Evolutionary conservation across 2,797 vertebrate species (phyloP), one percentile per base, ranked within the genome.

Genomic region (Lacerta viridis): DNA sequence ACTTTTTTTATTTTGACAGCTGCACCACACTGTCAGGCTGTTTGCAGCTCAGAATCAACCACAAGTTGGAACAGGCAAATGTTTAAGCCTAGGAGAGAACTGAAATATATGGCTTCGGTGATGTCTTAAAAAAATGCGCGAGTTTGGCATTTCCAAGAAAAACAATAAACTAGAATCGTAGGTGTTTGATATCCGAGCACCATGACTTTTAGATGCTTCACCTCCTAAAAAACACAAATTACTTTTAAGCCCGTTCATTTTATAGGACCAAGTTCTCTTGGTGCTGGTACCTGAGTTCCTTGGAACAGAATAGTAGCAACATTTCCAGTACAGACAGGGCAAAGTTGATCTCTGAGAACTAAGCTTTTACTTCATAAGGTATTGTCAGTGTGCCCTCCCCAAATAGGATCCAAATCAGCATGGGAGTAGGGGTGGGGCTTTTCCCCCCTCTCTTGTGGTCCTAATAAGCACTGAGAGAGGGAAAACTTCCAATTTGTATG

Each of bases 121-220:
- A 81, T 90, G 84, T 72, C 82, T 83, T 93, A 92, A 95, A 95
- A 93, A 83, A 91, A 81, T 92, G 82, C 55, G 85, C 89, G 85
- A 93, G 85, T 46, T 90, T 91, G 87, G 89, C 91, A 95, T 92
- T 95, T 89, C 17, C 92, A 93, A 93, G 23, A 92, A 87, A 94
- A 85, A 92, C 91, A 92, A 92, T 95, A 93, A 94, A 95, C 94
- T 91, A 84, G 89, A 92, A 88, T 84, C 93, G 25, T 82, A 80
- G 13, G 83, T 92, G 74, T 50, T 78, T 61, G 83, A 84, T 79
- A 7, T 50, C 84, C 80, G 66, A 82, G 39, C 9, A 76, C 72
- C 29, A 82, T 61, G 91, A 92, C 83, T 91, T 90, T 39, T 23
- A 91, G 50, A 68, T 9, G 68, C 85, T 83, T 85, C 86, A 18